Evolutionary conservation across 2,888 invertebrate species (phyloP), one percentile per base, ranked within the genome.

Genomic region (Melipona bicolor): DNA sequence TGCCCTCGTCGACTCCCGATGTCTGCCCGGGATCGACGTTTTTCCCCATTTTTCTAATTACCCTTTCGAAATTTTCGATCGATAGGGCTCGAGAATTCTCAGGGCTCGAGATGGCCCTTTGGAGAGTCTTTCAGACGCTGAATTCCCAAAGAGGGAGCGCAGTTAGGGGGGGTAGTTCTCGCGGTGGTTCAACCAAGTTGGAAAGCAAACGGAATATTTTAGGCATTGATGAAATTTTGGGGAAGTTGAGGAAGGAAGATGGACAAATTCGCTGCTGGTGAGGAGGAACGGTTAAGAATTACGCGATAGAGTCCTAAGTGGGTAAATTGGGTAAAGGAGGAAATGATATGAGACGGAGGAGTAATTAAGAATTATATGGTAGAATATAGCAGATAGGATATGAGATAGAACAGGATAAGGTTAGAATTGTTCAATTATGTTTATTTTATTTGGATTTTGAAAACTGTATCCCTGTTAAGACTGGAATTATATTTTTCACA

Each of bases 1-100:
- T 77, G 50, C 77, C 85, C 80, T 74, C 59, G 27, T 74, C 59
- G 27, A 72, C 61, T 56, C 2, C 4, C 15, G 54, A 69, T 19
- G 56, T 24, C 36, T 54, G 50, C 24, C 70, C 62, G 71, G 24
- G 27, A 70, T 24, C 69, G 5, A 61, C 24, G 69, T 17, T 62
- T 52, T 50, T 70, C 43, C 43, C 32, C 0, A 17, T 59, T 27
- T 49, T 65, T 74, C 43, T 36, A 74, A 65, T 65, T 27, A 43
- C 19, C 9, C 24, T 27, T 74, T 36, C 17, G 24, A 36, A 54
- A 65, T 74, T 65, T 65, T 36, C 65, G 54, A 65, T 74, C 74
- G 65, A 65, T 74, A 50, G 17, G 43, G 32, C 11, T 4, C 11
- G 32, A 36, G 36, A 5, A 9, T 43, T 43, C 43, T 43, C 43